These are phyloP conservation scores for Drosophila hydei DNA, from an alignment of 1,140 invertebrate genomes.

Conservation along the genomic window DNA sequence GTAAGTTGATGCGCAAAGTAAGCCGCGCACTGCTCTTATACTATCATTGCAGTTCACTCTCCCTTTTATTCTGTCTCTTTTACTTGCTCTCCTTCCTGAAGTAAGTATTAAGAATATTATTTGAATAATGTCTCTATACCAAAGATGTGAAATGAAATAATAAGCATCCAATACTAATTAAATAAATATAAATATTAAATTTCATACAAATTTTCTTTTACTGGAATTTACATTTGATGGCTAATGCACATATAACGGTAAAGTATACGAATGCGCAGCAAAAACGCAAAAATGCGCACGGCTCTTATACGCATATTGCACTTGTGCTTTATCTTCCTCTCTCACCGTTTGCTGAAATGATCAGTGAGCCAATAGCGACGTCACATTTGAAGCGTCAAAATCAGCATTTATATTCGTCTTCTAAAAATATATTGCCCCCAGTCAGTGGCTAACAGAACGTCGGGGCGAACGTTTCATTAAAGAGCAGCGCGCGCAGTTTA, in stretches of 20 bases:
- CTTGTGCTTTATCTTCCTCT: not conserved
- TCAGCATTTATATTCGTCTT: constrained; percentile 33
- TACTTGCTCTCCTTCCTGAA: too few relatives aligned
- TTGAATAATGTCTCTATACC: too few relatives aligned
- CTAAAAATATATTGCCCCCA: constrained; percentile 39
- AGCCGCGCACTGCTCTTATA: too few relatives aligned
- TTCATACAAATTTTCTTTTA: not conserved
- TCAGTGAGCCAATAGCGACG: constrained; percentile 29
- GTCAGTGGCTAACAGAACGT: constrained; percentile 34
- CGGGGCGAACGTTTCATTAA: constrained; percentile 16
- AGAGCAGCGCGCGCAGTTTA: constrained; percentile 18
- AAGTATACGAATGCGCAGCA: not conserved
- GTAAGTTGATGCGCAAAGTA: too few relatives aligned
- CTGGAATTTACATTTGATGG: not conserved
- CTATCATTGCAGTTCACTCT: too few relatives aligned
- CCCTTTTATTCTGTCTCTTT: too few relatives aligned
- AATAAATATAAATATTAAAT: not conserved
- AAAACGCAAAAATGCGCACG: not conserved
- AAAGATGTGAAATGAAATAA: too few relatives aligned
- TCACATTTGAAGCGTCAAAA: constrained; percentile 52
- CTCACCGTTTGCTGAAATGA: not conserved
- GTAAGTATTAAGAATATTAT: too few relatives aligned
- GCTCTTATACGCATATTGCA: constrained; percentile 3
- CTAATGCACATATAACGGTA: constrained; percentile 4
- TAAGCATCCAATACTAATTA: not conserved